Conservation (phyloP, 2,113 vertebrate species). For the Pheucticus melanocephalus region DNA sequence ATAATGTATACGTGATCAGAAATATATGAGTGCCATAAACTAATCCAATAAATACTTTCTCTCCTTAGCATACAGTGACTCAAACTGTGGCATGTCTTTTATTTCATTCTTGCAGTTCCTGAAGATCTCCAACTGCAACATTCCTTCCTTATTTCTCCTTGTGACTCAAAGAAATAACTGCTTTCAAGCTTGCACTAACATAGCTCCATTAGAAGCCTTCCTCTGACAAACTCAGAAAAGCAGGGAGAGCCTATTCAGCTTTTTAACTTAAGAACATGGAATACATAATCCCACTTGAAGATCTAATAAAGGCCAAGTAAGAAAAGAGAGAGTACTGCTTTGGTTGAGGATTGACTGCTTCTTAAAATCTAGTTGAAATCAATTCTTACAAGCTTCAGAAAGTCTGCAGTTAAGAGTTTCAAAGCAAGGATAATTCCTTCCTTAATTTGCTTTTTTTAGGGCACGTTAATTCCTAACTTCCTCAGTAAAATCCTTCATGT, state of each 20-base stretch:
- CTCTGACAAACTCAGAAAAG: background rate
- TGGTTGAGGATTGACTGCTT: background rate
- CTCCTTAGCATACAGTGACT: background rate
- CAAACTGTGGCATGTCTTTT: background rate
- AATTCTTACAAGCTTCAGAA: background rate
- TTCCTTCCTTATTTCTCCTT: background rate
- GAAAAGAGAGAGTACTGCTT: background rate
- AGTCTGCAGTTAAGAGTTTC: background rate
- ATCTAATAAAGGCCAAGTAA: background rate
- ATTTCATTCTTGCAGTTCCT: background rate
- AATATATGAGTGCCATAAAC: background rate
- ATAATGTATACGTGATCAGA: accelerated
- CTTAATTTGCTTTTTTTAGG: background rate
- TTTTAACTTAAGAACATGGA: background rate
- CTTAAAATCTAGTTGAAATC: background rate
- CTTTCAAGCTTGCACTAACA: background rate
- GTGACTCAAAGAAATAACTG: background rate
- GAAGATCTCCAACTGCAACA: background rate
- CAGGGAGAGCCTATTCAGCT: background rate
- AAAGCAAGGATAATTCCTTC: background rate
- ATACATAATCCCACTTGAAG: background rate
- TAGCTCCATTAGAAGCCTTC: background rate
- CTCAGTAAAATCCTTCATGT: background rate
- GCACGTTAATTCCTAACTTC: background rate
- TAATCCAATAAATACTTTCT: background rate